Conservation (phyloP, 2,113 vertebrate genomes). For the Todiramphus saurophagus region DNA sequence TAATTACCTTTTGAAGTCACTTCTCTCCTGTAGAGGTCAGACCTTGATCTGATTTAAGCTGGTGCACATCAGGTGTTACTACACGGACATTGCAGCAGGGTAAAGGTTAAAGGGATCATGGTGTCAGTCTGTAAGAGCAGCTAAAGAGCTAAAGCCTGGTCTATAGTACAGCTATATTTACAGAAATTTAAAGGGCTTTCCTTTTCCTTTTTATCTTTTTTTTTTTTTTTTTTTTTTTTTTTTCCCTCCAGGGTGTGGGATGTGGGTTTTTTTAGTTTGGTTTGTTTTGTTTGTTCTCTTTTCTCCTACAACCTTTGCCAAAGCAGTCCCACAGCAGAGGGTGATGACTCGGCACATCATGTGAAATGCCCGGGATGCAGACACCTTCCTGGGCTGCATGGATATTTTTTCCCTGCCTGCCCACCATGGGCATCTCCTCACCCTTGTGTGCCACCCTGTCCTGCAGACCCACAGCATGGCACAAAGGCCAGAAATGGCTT, state of each 20-base stretch:
- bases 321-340: background rate
- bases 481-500: background rate
- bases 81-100: background rate
- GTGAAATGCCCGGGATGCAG: background rate
- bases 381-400: background rate
- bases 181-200: background rate
- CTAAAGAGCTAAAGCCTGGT: background rate
- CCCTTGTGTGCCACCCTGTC: background rate
- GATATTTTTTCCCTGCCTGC: background rate
- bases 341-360: background rate
- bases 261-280: too few relatives aligned
- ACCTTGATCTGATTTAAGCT: background rate
- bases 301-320: background rate
- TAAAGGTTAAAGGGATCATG: background rate
- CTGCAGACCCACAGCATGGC: background rate
- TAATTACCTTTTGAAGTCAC: conserved; percentile 55
- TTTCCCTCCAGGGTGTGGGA: too few relatives aligned
- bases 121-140: background rate
- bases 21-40: background rate
- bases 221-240: too few relatives aligned
- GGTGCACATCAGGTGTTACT: background rate
- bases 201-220: too few relatives aligned
- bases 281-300: too few relatives aligned
- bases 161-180: background rate
- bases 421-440: background rate